phyloP scores from a whole-genome alignment of 2,888 invertebrate species.

The Anarsia innoxiella region DNA sequence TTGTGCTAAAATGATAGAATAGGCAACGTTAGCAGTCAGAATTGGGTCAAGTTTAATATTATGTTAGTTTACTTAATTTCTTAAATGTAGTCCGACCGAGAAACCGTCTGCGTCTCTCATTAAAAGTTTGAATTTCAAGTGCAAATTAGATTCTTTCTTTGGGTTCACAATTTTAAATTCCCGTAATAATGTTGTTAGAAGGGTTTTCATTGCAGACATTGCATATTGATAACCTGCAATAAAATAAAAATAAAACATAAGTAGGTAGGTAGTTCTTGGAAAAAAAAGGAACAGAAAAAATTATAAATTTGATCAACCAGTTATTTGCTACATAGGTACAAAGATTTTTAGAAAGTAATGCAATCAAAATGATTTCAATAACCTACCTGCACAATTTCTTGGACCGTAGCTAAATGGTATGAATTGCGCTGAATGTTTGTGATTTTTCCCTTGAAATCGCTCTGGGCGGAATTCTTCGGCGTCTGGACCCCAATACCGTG shows the following conservation, averaged over 20 bases:
- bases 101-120: conserved; percentile 39
- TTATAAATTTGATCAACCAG: neutral
- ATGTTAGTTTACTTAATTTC: no score
- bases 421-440: conserved; percentile 29
- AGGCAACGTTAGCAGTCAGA: no score
- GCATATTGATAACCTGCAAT: conserved; percentile 34
- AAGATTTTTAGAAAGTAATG: neutral
- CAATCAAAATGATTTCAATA: neutral
- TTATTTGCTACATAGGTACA: neutral
- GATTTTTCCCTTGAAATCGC: conserved; percentile 30
- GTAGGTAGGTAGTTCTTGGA: neutral
- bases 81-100: conserved; percentile 26
- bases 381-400: conserved; percentile 36
- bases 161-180: conserved; percentile 17
- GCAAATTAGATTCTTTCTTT: conserved; percentile 13
- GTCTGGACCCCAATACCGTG: conserved; percentile 41
- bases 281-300: neutral
- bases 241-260: neutral
- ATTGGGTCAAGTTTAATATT: no score
- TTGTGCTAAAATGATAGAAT: no score
- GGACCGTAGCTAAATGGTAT: conserved; percentile 36
- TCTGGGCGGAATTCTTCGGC: conserved; percentile 42
- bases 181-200: conserved; percentile 25
- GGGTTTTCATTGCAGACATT: conserved; percentile 38
- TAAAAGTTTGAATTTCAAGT: conserved; percentile 37